A percentile compares a stretch with the other conserved stretches of the same genome.
phyloP scores from a whole-genome alignment of 2,113 vertebrate species.

The Polyodon spathula region DNA sequence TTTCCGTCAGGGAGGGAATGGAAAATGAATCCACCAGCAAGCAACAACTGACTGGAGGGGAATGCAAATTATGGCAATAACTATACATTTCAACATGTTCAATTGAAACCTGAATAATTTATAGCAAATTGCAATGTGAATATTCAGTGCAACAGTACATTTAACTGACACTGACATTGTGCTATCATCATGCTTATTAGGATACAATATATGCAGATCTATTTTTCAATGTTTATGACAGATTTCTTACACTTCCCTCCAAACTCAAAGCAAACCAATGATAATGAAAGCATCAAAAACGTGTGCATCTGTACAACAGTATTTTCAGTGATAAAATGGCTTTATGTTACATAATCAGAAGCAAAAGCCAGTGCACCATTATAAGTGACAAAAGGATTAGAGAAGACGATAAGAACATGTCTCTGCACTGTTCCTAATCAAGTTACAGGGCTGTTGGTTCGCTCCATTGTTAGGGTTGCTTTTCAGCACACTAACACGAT shows the following conservation, averaged over 20 bases:
- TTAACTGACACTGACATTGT: too few species aligned
- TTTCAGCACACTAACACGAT: not conserved
- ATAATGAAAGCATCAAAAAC: too few species aligned
- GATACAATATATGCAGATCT: too few species aligned
- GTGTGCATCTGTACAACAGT: too few species aligned
- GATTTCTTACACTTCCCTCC: too few species aligned
- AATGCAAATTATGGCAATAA: conserved; percentile 3
- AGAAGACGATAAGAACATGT: too few species aligned
- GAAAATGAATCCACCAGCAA: not conserved
- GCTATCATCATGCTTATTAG: too few species aligned
- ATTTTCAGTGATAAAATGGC: too few species aligned
- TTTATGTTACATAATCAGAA: not conserved
- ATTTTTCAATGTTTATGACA: too few species aligned
- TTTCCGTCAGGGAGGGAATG: not conserved
- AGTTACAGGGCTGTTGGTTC: not conserved
- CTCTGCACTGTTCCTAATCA: not conserved
- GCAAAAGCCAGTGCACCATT: not conserved
- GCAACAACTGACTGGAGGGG: not conserved
- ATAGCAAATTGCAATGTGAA: not conserved
- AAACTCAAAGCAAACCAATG: too few species aligned
- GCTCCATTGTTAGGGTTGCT: not conserved
- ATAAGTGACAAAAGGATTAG: not conserved
- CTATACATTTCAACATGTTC: conserved; percentile 1
- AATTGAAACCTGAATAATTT: not conserved
- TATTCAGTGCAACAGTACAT: too few species aligned